Evolutionary conservation across 2,888 invertebrate species (phyloP), one percentile per base, ranked within the genome.

Genomic region (Griposia aprilina): DNA sequence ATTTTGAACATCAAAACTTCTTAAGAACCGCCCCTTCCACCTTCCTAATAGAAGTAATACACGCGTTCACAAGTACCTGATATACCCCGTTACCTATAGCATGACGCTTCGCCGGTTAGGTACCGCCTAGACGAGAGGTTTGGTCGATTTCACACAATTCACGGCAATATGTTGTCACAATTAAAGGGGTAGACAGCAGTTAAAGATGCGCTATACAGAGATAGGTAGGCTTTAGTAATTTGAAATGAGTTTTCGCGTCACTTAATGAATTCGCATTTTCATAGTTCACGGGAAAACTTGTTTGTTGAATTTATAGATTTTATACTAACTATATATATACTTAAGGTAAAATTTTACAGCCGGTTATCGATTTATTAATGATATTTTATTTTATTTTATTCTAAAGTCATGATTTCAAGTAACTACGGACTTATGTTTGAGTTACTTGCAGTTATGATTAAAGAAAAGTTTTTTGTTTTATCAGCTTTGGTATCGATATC

Each of bases 81-180:
- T 23, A 65, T 63, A 60, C 75, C 84, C 63, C 50, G 65, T 41
- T 74, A 57, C 63, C 75, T 63, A 62, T 52, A 82, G 68, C 65
- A 75, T 78, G 62, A 87, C 78, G 85, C 89, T 82, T 85, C 73
- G 50, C 55, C 60, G 67, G 70, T 30, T 67, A 30, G 73, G 60
- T 15, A 68, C 84, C 87, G 88, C 89, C 91, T 91, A 93, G 93
- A 92, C 93, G 90, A 88, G 78, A 83, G 91, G 87, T 93, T 90
- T 91, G 95, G 94, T 95, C 94, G 95, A 95, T 95, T 95, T 95
- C 95, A 95, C 94, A 92, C 95, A 93, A 95, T 95, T 92, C 93
- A 92, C 91, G 91, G 90, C 92, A 91, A 93, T 95, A 93, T 94
- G 95, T 94, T 94, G 94, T 95, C 93, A 92, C 95, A 95, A 95